A percentile compares a stretch with the other conserved stretches of the same genome.
phyloP scores from a whole-genome alignment of 2,797 vertebrate genomes.

The Potorous gilbertii region DNA sequence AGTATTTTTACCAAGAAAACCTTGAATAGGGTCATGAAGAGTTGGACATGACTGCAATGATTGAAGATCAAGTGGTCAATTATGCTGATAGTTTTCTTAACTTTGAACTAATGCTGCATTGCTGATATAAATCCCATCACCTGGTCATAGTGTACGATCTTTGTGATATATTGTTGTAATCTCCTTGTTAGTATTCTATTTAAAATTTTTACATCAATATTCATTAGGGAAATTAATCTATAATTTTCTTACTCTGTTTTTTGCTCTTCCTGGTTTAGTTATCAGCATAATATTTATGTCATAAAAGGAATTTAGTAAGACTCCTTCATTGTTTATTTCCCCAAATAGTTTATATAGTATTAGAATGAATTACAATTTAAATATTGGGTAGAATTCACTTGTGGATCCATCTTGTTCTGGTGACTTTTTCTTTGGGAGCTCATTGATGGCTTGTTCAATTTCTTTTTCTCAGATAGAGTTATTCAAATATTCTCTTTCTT shows the following conservation, averaged over 20 bases:
- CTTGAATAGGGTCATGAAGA: background rate
- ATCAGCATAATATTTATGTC: background rate
- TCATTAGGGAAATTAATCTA: background rate
- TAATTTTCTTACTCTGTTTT: background rate
- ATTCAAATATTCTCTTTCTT: background rate
- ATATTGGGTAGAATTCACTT: background rate
- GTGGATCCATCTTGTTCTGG: background rate
- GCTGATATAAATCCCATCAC: background rate
- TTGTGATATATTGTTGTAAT: background rate
- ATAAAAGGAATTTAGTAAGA: background rate
- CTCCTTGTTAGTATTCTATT: background rate
- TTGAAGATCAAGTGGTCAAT: background rate
- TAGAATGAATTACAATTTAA: background rate
- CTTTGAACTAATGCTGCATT: background rate
- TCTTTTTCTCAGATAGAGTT: background rate
- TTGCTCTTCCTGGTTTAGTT: background rate
- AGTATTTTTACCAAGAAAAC: background rate
- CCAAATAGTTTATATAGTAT: background rate
- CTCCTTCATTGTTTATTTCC: background rate
- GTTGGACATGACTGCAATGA: background rate
- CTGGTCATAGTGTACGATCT: background rate
- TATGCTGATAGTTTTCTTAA: background rate
- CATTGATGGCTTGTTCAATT: background rate
- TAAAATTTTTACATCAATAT: background rate
- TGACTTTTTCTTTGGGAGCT: background rate